Base-by-base conservation (phyloP, 2,113 vertebrate genomes). In the Oncorhynchus keta region DNA sequence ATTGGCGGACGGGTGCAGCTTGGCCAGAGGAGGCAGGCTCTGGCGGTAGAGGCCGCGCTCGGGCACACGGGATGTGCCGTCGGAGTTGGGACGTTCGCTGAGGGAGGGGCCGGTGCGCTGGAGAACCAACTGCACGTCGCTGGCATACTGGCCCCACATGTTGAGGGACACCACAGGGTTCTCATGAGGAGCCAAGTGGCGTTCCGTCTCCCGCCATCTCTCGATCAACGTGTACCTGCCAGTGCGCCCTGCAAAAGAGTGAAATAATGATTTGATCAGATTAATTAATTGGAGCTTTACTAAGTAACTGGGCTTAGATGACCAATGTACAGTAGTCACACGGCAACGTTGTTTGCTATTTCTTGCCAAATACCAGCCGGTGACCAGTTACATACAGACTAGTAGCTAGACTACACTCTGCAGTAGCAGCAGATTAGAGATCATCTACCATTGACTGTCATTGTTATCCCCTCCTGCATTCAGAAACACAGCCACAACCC, bases 141-240 rank as follows among this genome's bases (percentile, higher is more conserved):
- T 96, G 22, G 97, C 97, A 57, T 98, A 98, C 82, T 98, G 97
- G 0, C 97, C 97, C 97, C 97, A 99, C 81, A 98, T 99, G 91
- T 98, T 98, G 67, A 99, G 92, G 18, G 97, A 98, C 51, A 96
- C 94, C 76, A 99, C 94, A 0, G 97, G 97, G 77, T 96, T 98
- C 74, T 98, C 97, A 4, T 96, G 93, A 0, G 97, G 97, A 0
- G 97, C 95, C 85, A 99, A 84, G 81, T 98, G 96, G 57, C 97
- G 90, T 72, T 99, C 97, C 0, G 96, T 97, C 68, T 98, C 97
- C 75, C 97, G 93, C 97, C 97, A 98, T 88, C 96, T 97, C 86
- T 99, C 97, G 66, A 99, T 97, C 75, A 99, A 92, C 1, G 97
- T 96, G 86, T 99, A 99, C 75, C 96, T 91, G 68, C 97, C 97